Evolutionary conservation across 1,140 invertebrate species (phyloP).

Genomic region (Drosophila parabipectinata): DNA sequence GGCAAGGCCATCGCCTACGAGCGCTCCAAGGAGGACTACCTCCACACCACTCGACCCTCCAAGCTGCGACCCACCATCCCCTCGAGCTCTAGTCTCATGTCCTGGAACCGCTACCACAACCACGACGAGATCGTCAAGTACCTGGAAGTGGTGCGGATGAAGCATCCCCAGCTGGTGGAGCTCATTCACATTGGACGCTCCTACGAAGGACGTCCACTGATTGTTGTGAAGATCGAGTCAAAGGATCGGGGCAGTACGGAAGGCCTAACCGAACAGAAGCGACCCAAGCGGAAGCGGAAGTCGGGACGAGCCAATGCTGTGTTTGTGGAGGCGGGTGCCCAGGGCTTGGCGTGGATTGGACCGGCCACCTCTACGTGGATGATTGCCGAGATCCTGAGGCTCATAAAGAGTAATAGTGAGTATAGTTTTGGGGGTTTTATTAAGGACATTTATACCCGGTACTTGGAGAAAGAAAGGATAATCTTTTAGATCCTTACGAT

Average conservation of each 20-base stretch:
- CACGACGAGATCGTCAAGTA: constrained; percentile 88
- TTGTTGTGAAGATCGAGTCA: constrained; percentile 82
- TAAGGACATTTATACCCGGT: too few species aligned
- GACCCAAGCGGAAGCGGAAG: constrained; percentile 75
- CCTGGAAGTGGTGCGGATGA: constrained; percentile 88
- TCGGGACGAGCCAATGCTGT: constrained; percentile 85
- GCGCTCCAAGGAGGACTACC: constrained; percentile 67
- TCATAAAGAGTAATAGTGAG: constrained; percentile 85
- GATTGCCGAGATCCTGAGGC: constrained; percentile 89
- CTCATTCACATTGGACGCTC: constrained; percentile 89
- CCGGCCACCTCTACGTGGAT: constrained; percentile 92
- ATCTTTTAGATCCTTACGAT: too few species aligned
- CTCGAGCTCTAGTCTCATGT: constrained; percentile 23
- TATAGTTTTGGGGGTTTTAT: not conserved
- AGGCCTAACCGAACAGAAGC: constrained; percentile 50
- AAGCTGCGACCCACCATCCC: constrained; percentile 20
- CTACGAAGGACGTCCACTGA: constrained; percentile 89
- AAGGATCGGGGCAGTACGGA: constrained; percentile 51
- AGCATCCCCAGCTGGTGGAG: constrained; percentile 87
- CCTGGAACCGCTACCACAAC: constrained; percentile 89
- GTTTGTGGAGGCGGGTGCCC: constrained; percentile 89
- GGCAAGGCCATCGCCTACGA: constrained; percentile 88
- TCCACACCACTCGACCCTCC: constrained; percentile 53
- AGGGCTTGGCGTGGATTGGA: constrained; percentile 94
- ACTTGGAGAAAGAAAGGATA: too few species aligned